Evolutionary conservation across 2,888 invertebrate genomes (phyloP).

Genomic region (Horisme vitalbata): DNA sequence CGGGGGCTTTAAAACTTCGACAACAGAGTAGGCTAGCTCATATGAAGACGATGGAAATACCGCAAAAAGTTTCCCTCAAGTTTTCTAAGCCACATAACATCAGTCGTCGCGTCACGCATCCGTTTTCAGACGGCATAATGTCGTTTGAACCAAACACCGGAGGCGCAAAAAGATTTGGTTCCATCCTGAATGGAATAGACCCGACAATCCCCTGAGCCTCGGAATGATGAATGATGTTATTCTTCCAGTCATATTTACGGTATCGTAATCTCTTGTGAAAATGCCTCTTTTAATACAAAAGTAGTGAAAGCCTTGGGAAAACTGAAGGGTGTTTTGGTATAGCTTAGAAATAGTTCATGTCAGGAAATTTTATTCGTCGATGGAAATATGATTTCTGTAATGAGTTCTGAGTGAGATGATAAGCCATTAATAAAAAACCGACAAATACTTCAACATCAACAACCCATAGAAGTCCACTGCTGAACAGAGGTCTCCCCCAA

Average conservation of each 20-base stretch:
- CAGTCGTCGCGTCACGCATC: conserved; percentile 44
- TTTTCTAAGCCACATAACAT: conserved; percentile 42
- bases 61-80: conserved; percentile 38
- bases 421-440: too few species aligned
- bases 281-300: conserved; percentile 26
- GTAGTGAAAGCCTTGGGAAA: conserved; percentile 16
- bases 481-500: too few species aligned
- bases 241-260: conserved; percentile 68
- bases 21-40: too few species aligned
- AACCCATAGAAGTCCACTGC: too few species aligned
- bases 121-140: conserved; percentile 52
- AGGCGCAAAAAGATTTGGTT: conserved; percentile 71
- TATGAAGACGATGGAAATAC: too few species aligned
- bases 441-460: too few species aligned
- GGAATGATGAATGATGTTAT: conserved; percentile 75
- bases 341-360: too few species aligned
- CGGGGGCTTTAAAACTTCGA: too few species aligned
- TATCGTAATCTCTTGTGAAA: conserved; percentile 55
- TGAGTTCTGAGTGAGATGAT: too few species aligned
- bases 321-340: conserved; percentile 10
- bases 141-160: conserved; percentile 51
- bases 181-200: conserved; percentile 61
- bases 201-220: conserved; percentile 69
- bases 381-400: too few species aligned
- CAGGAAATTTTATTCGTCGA: too few species aligned